These are phyloP conservation scores for Coleophora deauratella DNA, from an alignment of 2,888 invertebrate species.

Conservation along the genomic window DNA sequence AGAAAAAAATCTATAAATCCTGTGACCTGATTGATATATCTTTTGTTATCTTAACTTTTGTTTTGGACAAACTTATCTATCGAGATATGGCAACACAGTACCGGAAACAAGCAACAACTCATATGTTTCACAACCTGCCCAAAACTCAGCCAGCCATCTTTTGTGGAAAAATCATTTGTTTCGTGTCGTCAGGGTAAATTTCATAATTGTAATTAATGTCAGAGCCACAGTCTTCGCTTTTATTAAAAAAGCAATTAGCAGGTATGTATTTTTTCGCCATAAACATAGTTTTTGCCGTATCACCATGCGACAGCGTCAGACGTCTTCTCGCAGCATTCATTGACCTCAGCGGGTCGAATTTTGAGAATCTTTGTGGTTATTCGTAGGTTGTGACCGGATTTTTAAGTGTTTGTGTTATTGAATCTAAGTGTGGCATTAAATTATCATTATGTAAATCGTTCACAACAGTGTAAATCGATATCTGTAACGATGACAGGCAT, in stretches of 20 bases:
- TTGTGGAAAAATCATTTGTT: slow-evolving; percentile 81
- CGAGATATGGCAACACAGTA: slow-evolving; percentile 36
- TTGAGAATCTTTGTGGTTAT: slow-evolving; percentile 42
- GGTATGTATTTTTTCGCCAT: slow-evolving; percentile 75
- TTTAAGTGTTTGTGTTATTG: no score
- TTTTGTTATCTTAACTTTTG: background rate
- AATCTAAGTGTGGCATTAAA: slow-evolving; percentile 17
- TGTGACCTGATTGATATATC: no score
- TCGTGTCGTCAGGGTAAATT: slow-evolving; percentile 83
- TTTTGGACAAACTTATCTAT: background rate
- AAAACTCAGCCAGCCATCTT: slow-evolving; percentile 81
- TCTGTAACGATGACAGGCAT: slow-evolving; percentile 50
- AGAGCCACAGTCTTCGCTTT: slow-evolving; percentile 95
- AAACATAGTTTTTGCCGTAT: slow-evolving; percentile 32
- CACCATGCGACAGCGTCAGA: slow-evolving; percentile 43
- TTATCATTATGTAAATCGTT: slow-evolving; percentile 15
- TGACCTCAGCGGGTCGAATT: slow-evolving; percentile 70
- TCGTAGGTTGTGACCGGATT: no score
- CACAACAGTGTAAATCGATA: slow-evolving; percentile 49
- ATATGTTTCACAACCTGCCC: slow-evolving; percentile 72
- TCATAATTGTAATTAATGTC: slow-evolving; percentile 92
- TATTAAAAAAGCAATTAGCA: slow-evolving; percentile 96
- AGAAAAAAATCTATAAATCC: no score
- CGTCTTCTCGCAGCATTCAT: slow-evolving; percentile 57
- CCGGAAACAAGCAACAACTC: slow-evolving; percentile 67